Evolutionary conservation across 2,888 invertebrate species (phyloP).

Genomic region (Uloborus plumipes): DNA sequence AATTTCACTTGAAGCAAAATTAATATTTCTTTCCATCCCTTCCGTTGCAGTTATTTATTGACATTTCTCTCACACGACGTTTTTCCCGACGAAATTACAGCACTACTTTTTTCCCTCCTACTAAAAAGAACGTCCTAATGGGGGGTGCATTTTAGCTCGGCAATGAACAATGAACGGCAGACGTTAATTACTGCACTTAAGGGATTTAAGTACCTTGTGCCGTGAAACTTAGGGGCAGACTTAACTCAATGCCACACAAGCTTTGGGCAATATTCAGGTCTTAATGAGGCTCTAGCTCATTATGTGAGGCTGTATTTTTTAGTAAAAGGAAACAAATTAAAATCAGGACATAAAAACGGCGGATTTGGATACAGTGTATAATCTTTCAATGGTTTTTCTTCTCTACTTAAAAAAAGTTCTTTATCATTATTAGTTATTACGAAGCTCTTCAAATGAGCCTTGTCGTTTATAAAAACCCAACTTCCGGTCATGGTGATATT

Average conservation of each 20-base stretch:
- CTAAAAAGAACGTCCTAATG: conserved; percentile 20
- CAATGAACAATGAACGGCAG: conserved; percentile 48
- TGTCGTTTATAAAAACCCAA: background rate
- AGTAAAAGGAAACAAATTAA: conserved; percentile 1
- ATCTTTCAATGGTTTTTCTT: background rate
- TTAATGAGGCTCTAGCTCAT: conserved; percentile 15
- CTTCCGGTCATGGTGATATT: conserved; percentile 16
- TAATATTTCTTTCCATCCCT: conserved; percentile 9
- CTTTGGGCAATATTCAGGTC: conserved; percentile 1
- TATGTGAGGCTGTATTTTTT: conserved; percentile 35
- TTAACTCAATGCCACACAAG: background rate
- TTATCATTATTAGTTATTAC: conserved; percentile 6
- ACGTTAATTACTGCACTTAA: conserved; percentile 59
- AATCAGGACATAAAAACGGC: no score
- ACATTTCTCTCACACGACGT: background rate
- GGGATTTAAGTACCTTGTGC: conserved; percentile 37
- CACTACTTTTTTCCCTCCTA: conserved; percentile 33
- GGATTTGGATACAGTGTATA: background rate
- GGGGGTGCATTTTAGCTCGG: conserved; percentile 36
- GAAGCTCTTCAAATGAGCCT: background rate
- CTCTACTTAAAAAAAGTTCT: background rate
- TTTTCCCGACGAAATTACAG: conserved; percentile 40
- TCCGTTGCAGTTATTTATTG: background rate
- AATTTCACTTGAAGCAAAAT: conserved; percentile 38
- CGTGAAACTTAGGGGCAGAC: conserved; percentile 13